Evolutionary conservation across 2,797 vertebrate species (phyloP).

Genomic region (Lepilemur septentrionalis): DNA sequence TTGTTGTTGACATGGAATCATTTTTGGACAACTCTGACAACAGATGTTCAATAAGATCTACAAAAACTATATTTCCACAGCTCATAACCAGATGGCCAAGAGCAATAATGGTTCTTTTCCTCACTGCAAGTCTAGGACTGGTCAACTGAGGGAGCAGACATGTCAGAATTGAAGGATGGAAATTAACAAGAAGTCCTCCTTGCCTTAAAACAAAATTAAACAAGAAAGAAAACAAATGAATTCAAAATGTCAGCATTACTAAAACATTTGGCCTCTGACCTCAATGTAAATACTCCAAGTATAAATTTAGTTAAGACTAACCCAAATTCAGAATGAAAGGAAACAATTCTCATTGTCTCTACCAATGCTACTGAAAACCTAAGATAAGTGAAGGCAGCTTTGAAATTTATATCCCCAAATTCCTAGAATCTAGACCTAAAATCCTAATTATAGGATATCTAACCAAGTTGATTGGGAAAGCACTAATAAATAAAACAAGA

Average conservation of each 20-base stretch:
- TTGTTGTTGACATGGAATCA: conserved; percentile 99
- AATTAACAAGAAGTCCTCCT: conserved; percentile 98
- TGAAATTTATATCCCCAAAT: background rate
- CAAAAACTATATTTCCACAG: conserved; percentile 98
- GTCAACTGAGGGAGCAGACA: conserved; percentile 99
- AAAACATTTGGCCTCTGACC: background rate
- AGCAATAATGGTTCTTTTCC: conserved; percentile 98
- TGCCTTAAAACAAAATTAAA: conserved; percentile 90
- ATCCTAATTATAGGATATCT: background rate
- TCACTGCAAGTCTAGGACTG: conserved; percentile 97
- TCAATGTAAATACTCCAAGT: background rate
- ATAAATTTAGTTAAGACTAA: background rate
- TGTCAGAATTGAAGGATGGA: conserved; percentile 99
- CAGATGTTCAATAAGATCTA: conserved; percentile 98
- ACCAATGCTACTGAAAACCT: background rate
- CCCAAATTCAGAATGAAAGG: background rate
- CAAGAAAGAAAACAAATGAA: conserved; percentile 81
- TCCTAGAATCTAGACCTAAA: background rate
- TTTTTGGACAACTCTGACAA: conserved; percentile 97
- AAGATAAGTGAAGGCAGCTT: background rate
- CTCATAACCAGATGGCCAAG: conserved; percentile 99
- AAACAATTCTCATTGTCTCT: conserved; percentile 18
- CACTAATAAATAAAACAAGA: background rate
- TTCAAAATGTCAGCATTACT: conserved; percentile 25
- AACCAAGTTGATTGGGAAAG: background rate